Base-by-base conservation (phyloP, 2,113 vertebrate genomes). In the Mus pahari region DNA sequence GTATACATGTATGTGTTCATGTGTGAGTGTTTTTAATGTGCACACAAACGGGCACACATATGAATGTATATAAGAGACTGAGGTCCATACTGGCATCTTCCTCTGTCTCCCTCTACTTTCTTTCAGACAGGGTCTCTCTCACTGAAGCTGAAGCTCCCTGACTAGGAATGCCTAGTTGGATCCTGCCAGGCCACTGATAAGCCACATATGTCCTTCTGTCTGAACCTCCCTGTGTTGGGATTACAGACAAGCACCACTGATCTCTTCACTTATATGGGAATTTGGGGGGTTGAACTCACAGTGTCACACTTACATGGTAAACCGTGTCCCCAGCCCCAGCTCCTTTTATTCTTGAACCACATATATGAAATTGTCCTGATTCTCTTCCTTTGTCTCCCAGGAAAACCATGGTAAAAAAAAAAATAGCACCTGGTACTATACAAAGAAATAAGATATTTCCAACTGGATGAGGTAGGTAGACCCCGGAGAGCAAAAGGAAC, bases 351-450 rank as follows among this genome's bases (percentile, higher is more conserved):
- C 26, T 53, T 81, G n/a, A 60, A 78, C 55, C 14, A 33, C 8
- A 31, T 36, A 16, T 81, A 3, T 68, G 75, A 93, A 79, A 78
- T 42, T 62, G 12, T 11, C 60, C 92, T 79, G 26, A 84, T 92
- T 48, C 45, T 84, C 71, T 77, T 77, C 28, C 33, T 50, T 26
- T n/a, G 17, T 68, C 60, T 77, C 31, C 70, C 45, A 62, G 42
- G 48, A 95, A 60, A 62, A 20, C 10, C 58, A 55, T 36, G 24
- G 28, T 79, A 92, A 62, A 28, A 42, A 92, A 62, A 28, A 42
- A 95, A 33, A 87, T 88, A 26, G 5, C 9, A 62, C 58, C n/a
- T 90, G 42, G 92, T 45, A 90, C 92, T 71, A 87, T 84, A 50
- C 64, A 78, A 53, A 62, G 75, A 24, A 79, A 26, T 26, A 60